phyloP scores from a whole-genome alignment of 2,113 vertebrate species.

The Spheniscus mendiculus region DNA sequence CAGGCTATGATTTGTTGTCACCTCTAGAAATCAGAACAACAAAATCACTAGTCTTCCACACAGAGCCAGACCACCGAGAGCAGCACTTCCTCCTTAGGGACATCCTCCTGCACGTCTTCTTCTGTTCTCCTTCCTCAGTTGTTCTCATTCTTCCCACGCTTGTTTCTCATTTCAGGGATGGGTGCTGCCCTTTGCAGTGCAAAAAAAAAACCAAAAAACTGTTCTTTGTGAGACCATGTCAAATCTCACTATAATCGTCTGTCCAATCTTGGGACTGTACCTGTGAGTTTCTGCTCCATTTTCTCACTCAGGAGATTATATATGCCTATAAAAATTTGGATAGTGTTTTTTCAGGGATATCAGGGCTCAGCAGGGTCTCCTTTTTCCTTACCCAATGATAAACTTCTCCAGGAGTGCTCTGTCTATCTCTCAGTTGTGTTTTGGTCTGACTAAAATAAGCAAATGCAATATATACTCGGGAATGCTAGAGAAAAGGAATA shows the following conservation, averaged over 20 bases:
- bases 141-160: not conserved
- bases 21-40: slow-evolving; percentile 79
- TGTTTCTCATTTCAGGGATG: not conserved
- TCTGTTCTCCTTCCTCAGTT: not conserved
- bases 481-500: not conserved
- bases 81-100: not conserved
- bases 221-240: not conserved
- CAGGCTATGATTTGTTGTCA: slow-evolving; percentile 88
- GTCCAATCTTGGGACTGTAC: not conserved
- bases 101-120: not conserved
- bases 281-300: not conserved
- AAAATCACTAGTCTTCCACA: slow-evolving; percentile 93
- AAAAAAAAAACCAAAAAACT: not conserved
- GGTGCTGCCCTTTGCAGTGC: not conserved
- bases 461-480: not conserved
- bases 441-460: not conserved
- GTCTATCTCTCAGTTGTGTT: not conserved
- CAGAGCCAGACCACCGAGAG: slow-evolving; percentile 68
- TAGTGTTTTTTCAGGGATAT: not conserved
- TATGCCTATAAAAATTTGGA: not conserved
- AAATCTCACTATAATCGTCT: not conserved
- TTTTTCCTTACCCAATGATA: not conserved
- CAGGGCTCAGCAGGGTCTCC: slow-evolving; percentile 3
- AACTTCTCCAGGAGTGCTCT: slow-evolving; percentile 2
- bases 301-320: not conserved